Base-by-base conservation (phyloP, 2,797 vertebrate species). In the Otus scops region DNA sequence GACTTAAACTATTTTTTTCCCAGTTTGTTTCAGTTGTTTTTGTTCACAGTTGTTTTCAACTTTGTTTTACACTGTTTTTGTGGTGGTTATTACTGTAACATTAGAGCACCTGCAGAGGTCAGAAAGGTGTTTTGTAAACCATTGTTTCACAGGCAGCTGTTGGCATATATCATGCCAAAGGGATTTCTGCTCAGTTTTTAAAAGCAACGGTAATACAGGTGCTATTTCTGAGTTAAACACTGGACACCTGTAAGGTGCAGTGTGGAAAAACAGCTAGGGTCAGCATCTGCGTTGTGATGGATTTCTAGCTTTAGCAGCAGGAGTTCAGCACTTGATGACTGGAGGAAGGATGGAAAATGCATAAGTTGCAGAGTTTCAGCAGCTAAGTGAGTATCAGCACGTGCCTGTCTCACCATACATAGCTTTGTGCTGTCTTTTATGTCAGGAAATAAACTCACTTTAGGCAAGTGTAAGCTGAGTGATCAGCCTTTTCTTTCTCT, bases 171-270 rank as follows among this genome's bases (percentile, higher is more conserved):
- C 41, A 11, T 18, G 32, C 47, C 74, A 57, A 54, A 88, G 81
- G 51, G 70, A 74, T 83, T 96, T 87, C 86, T 91, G 48, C 73
- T 95, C 47, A 26, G 57, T 28, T 95, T 82, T 94, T 39, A 67
- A 75, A 91, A 87, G 73, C 47, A 75, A 80, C 47, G 64, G 26
- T 80, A 71, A 69, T 39, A 51, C 34, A 85, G 48, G 32, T 78
- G 50, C 17, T 84, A 1, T 28, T 88, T 94, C 26, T 18, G 54
- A 69, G 15, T 63, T 92, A 68, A 79, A 85, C 51, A 61, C 71
- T 36, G 73, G 38, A 30, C 45, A 60, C 15, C 43, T 60, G 22
- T 67, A 57, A 67, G 32, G 59, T 76, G 19, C 67, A 81, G 27
- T 20, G 24, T 63, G 43, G 50, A 69, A 80, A 84, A 84, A 3